Evolutionary conservation across 2,113 vertebrate species (phyloP), one percentile per base, ranked within the genome.

Genomic region (Morphnarchus princeps): DNA sequence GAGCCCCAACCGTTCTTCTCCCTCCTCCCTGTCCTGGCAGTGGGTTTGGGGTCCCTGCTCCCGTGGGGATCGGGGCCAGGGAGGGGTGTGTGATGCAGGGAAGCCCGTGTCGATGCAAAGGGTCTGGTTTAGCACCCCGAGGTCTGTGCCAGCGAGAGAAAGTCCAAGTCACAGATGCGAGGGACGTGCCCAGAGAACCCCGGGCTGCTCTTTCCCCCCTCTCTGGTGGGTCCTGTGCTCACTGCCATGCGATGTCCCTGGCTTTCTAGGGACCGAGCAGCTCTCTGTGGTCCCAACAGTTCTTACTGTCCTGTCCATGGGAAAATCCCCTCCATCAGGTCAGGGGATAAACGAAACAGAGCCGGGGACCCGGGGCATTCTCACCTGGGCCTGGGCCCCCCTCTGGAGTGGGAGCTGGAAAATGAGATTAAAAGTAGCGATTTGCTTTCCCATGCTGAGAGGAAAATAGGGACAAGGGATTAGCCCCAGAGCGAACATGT

Each of bases 401-500:
- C 65, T 32, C 50, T 2, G 54, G 38, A 29, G 29, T 3, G 38
- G 93, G 80, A 79, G 81, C 90, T 90, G 92, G 87, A 93, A 96
- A 94, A 96, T 62, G 67, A 84, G 96, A 94, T 96, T 96, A 93
- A 93, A 90, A 20, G 70, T 9, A 43, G 66, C 0, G 34, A 93
- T 96, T 96, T 95, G 85, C 79, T 94, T 91, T 76, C 54, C 74
- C 96, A n/a, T 45, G 93, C 95, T 92, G 96, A 69, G 95, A 70
- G 67, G 90, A 88, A 93, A 96, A 95, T 9, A 21, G 63, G 78
- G 93, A 96, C 82, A 91, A 95, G 93, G 96, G 92, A 91, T 97
- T 87, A 97, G 78, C 62, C 45, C 65, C 34, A 5, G 67, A 71
- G 78, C 0, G 7, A 57, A 34, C 10, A 0, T 63, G 81, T 72